Conservation (phyloP, 2,888 invertebrate species). For the Pelosia muscerda region DNA sequence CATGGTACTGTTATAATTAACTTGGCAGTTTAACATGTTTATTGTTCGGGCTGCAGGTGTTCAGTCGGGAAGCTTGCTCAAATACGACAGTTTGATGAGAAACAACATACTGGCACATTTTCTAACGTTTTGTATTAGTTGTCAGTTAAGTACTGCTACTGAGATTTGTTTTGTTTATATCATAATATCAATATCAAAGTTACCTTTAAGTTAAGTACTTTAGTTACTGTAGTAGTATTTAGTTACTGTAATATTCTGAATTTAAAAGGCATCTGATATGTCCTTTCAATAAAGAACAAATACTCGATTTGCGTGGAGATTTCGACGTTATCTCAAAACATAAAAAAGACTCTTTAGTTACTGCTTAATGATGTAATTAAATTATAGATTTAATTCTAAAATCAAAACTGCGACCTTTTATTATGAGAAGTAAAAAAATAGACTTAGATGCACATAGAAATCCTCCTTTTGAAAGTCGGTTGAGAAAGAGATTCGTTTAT, state of each 20-base stretch:
- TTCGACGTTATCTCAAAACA: too few species aligned
- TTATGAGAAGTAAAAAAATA: too few species aligned
- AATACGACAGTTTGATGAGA: constrained; percentile 8
- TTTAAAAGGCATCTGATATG: too few species aligned
- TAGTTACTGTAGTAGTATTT: too few species aligned
- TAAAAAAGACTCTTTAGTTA: too few species aligned
- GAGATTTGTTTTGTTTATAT: neutral
- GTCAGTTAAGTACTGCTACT: too few species aligned
- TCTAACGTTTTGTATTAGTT: constrained; percentile 1
- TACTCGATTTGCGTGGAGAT: too few species aligned
- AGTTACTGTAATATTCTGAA: too few species aligned
- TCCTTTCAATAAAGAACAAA: too few species aligned
- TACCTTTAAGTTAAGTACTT: too few species aligned
- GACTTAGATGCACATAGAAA: neutral
- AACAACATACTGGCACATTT: constrained; percentile 9
- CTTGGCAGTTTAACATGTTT: constrained; percentile 12
- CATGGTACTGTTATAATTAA: constrained; percentile 8
- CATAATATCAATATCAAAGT: neutral
- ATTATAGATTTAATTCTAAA: too few species aligned
- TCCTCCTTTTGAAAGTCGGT: neutral
- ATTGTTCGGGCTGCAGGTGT: constrained; percentile 14
- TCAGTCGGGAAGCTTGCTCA: constrained; percentile 9
- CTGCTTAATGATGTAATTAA: neutral
- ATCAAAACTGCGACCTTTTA: too few species aligned
- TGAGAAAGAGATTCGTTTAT: neutral